A percentile compares a stretch with the other conserved stretches of the same genome.
These are phyloP conservation scores for Erethizon dorsatum DNA, from an alignment of 2,797 vertebrate species.

Conservation along the genomic window DNA sequence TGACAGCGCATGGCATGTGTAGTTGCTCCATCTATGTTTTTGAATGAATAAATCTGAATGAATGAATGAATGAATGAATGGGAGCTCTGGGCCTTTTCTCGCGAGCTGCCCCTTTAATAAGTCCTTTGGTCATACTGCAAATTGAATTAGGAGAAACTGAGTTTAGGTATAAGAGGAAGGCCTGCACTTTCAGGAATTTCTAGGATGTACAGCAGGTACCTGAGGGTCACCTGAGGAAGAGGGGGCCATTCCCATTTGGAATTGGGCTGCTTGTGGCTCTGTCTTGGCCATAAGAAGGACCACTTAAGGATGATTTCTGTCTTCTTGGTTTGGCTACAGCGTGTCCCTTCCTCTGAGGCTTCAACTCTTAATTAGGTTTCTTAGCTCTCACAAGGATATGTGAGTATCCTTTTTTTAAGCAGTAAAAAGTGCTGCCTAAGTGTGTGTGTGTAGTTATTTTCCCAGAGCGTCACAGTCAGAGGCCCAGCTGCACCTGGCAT, in stretches of 20 bases:
- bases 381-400: slow-evolving; percentile 16
- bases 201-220: neutral
- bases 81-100: neutral
- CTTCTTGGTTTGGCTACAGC: neutral
- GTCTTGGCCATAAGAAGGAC: neutral
- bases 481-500: neutral
- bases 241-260: neutral
- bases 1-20: neutral
- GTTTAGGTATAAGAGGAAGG: neutral
- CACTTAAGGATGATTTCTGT: neutral
- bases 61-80: neutral
- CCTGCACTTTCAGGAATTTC: slow-evolving; percentile 39
- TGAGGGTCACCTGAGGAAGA: neutral
- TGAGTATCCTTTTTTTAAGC: neutral
- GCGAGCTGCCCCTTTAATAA: neutral
- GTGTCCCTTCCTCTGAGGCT: neutral
- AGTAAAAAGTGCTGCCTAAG: neutral
- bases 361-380: slow-evolving; percentile 57
- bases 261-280: neutral
- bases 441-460: neutral
- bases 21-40: neutral
- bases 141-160: slow-evolving; percentile 27
- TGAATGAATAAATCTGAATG: neutral
- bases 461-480: neutral
- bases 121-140: neutral